Conservation (phyloP, 2,888 invertebrate genomes). For the Limenitis camilla region DNA sequence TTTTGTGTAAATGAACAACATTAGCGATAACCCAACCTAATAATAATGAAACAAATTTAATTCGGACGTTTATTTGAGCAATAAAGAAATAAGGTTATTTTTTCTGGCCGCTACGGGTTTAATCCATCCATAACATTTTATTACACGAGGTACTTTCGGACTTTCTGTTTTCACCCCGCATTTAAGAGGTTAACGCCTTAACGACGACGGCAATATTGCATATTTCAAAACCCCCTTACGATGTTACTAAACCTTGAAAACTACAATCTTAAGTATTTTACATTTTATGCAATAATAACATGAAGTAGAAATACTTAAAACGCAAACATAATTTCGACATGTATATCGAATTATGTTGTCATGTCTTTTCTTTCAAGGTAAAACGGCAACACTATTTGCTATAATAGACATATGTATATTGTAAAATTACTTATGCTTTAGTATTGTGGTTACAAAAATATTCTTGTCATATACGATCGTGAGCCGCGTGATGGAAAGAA, state of each 20-base stretch:
- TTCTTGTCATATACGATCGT: slow-evolving; percentile 17
- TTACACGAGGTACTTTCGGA: slow-evolving; percentile 13
- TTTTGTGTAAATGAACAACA: neutral
- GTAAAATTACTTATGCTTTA: slow-evolving; percentile 7
- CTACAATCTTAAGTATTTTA: neutral
- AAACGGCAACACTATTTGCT: neutral
- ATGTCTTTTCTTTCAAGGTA: slow-evolving; percentile 6
- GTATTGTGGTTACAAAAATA: slow-evolving; percentile 13
- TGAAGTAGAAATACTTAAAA: slow-evolving; percentile 3
- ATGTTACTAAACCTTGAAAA: slow-evolving; percentile 14
- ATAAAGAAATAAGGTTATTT: slow-evolving; percentile 10
- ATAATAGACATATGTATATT: slow-evolving; percentile 1
- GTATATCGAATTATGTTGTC: slow-evolving; percentile 17
- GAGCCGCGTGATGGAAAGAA: slow-evolving; percentile 17
- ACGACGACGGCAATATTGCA: slow-evolving; percentile 2
- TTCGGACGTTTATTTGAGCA: slow-evolving; percentile 1
- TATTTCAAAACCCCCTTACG: slow-evolving; percentile 3
- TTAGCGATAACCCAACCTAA: neutral
- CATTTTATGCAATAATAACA: slow-evolving; percentile 8
- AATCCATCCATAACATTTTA: slow-evolving; percentile 17
- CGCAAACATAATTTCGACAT: slow-evolving; percentile 10
- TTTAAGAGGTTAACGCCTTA: slow-evolving; percentile 14
- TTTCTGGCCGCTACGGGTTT: slow-evolving; percentile 11
- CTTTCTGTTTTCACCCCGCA: slow-evolving; percentile 17
- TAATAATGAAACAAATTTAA: slow-evolving; percentile 5